Evolutionary conservation across 2,113 vertebrate genomes (phyloP), one percentile per base, ranked within the genome.

Genomic region (Riparia riparia): DNA sequence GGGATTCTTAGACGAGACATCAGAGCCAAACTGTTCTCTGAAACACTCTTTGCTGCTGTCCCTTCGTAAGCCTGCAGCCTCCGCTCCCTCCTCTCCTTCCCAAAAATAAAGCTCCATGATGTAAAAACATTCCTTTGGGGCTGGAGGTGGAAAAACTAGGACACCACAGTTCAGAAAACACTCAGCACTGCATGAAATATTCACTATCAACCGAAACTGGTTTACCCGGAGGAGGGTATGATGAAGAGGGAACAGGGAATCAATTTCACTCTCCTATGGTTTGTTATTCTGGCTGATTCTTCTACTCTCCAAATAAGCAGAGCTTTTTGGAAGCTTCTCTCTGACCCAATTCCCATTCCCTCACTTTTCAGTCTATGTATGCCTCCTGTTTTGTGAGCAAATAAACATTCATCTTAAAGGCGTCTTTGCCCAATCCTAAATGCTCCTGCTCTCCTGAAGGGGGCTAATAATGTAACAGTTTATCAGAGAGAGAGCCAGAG

Each of bases 111-210:
- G 92, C 84, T 96, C 89, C 90, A 60, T 96, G 90, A 97, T 97
- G 93, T 97, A 97, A 97, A 97, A 97, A 97, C 92, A 95, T 90
- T 97, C 96, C 96, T 97, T 93, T 96, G 96, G 96, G 96, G 96
- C 95, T 97, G 93, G 92, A 97, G 96, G 91, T 95, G 91, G 94
- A 95, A 97, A 96, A 97, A 96, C 82, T 97, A 97, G 97, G 97
- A 96, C 97, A 96, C 39, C 89, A 93, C 89, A 84, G 86, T 96
- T 97, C 1, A 9, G 95, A 94, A 97, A 97, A 96, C 2, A 63
- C 94, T 94, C 96, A 94, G 93, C 87, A 93, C 94, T 90, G 94
- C 96, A 97, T 97, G 95, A 97, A 97, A 97, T 97, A 97, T 97
- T 97, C 96, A 96, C 96, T 96, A 97, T 96, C 96, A 96, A 95